Base-by-base conservation (phyloP, 2,797 vertebrate genomes). In the Meda fulgida region DNA sequence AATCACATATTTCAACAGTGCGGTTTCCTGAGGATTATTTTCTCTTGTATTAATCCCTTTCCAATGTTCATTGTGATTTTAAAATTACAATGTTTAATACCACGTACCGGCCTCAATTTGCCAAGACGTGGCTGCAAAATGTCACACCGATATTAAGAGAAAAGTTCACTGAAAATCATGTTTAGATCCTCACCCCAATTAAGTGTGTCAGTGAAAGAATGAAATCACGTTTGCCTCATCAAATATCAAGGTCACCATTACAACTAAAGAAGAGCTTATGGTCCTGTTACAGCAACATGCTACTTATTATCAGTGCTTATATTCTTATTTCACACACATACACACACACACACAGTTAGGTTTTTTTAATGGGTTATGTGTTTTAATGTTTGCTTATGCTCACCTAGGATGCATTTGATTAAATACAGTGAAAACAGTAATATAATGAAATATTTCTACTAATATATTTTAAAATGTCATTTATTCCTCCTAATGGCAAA, bases 101-200 rank as follows among this genome's bases (percentile, higher is more conserved):
- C 34, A 65, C n/a, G n/a, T n/a, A n/a, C 60, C 2, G 2, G 69
- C 29, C 11, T 31, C 51, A 53, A 55, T 34, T 46, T 73, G 26
- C 38, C 40, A 11, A 81, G 70, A 43, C 1, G 13, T 43, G 60
- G 18, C 1, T 0, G 2, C 21, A 21, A 58, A 82, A 73, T 43
- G 80, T 40, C 70, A 73, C 8, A 19, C 10, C 10, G 53, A 60
- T 73, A 48, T 82, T 73, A 73, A 82, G 72, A 23, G 21, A 72
- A 72, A 72, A 46, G 23, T 43, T 60, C 10, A 53, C 14, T 18
- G n/a, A 71, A 81, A 72, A 60, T 60, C 26, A 43, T 58, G 19
- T 58, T 72, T 70, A 23, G 19, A 26, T 7, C 53, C 38, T 82
- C 36, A 82, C 38, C 80, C 38, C 53, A 82, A 46, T 63, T 73